Base-by-base conservation (phyloP, 2,888 invertebrate genomes). In the Rotaria magnacalcarata region DNA sequence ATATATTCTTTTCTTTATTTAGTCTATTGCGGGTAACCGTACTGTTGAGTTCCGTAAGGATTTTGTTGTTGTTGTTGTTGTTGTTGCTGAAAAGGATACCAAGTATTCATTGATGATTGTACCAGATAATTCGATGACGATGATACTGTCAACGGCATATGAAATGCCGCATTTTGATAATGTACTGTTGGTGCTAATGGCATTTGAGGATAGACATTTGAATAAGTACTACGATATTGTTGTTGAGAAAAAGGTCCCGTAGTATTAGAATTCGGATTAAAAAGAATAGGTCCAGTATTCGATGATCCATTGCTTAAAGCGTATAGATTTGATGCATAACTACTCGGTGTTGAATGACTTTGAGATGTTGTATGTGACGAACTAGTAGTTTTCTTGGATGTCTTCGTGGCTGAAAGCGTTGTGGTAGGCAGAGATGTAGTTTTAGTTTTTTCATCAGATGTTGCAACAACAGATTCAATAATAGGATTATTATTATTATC, bases 241-340 rank as follows among this genome's bases (percentile, higher is more conserved):
- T 67, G 67, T 67, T 67, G 67, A 67, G 67, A 67, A 67, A 16
- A 67, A 67, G 67, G 27, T 34, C 27, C 67, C 6, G 67, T 67
- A 67, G 34, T 67, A 67, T 67, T 67, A 34, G 27, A 34, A 67
- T n/a, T 67, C 34, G 67, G 27, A 67, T 14, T 34, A 56, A 56
- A 56, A 24, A 24, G 7, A 24, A 56, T 24, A 8, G 56, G 5
- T 24, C 24, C 56, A 24, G 24, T 24, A 54, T 54, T 54, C 21
- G 54, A 21, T 21, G 54, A 54, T 6, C 21, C 21, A 24, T 56
- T 56, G 8, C 24, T 56, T 24, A 56, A 21, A 24, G 24, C 8
- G 24, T 24, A 56, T 56, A 56, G 2, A 56, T 56, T 56, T 56
- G 56, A 24, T 14, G 24, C 24, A 56, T 56, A 34, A 67, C 27